Conservation (phyloP, 2,888 invertebrate species). For the Drosophila lacicola region DNA sequence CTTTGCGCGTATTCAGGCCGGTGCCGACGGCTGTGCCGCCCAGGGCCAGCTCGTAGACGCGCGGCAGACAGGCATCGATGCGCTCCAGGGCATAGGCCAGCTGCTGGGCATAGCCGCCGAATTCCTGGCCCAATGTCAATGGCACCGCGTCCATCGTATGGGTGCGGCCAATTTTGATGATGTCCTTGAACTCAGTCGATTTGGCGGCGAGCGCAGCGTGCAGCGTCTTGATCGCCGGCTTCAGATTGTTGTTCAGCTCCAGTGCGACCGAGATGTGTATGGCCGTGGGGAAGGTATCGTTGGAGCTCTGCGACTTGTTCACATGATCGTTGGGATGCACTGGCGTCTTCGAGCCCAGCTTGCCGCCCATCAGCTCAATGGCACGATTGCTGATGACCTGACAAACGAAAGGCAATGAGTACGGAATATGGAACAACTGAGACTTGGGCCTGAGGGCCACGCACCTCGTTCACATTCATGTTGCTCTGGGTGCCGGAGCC, state of each 20-base stretch:
- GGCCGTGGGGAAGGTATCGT: constrained; percentile 99
- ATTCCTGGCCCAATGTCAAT: constrained; percentile 98
- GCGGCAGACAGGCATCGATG: constrained; percentile 92
- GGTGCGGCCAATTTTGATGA: constrained; percentile 97
- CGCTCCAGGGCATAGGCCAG: constrained; percentile 93
- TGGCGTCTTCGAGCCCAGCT: constrained; percentile 95
- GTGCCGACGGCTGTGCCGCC: constrained; percentile 99
- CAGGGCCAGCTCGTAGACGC: constrained; percentile 95
- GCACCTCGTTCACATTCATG: constrained; percentile 99
- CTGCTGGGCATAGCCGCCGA: constrained; percentile 96
- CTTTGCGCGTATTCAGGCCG: constrained; percentile 96
- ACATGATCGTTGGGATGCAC: constrained; percentile 99
- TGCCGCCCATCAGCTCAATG: constrained; percentile 94
- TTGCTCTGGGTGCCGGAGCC: constrained; percentile 99
- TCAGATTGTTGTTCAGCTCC: constrained; percentile 92
- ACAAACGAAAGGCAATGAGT: constrained; percentile 42
- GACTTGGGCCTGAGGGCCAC: no score
- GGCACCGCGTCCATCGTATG: constrained; percentile 97
- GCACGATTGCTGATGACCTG: constrained; percentile 95
- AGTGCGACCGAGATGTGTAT: constrained; percentile 99
- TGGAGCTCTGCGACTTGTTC: constrained; percentile 99
- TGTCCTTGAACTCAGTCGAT: constrained; percentile 93
- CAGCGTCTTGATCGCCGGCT: constrained; percentile 92
- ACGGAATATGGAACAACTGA: neutral
- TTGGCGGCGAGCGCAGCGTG: constrained; percentile 91